A percentile compares a stretch with the other conserved stretches of the same genome.
Evolutionary conservation across 2,797 vertebrate species (phyloP).

Genomic region (Triplophysa yarkandensis): DNA sequence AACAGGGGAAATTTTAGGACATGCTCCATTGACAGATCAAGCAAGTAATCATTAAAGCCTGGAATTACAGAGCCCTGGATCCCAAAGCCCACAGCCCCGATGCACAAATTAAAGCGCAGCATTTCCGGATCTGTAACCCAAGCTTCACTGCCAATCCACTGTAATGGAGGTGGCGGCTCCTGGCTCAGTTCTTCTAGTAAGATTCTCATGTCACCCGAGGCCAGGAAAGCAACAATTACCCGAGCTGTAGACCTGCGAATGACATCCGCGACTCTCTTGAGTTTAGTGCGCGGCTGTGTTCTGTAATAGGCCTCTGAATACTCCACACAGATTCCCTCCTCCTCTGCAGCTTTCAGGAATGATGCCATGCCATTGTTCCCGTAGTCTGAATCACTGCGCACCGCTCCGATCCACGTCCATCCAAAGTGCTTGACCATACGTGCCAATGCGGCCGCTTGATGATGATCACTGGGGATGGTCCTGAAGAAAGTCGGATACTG

Average conservation of each 20-base stretch:
- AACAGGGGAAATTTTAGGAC: constrained; percentile 57
- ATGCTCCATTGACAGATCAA: constrained; percentile 58
- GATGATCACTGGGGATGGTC: constrained; percentile 71
- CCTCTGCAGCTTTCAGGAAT: constrained; percentile 38
- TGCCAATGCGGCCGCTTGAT: constrained; percentile 67
- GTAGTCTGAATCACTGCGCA: constrained; percentile 66
- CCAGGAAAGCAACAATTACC: constrained; percentile 66
- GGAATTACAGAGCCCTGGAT: constrained; percentile 66
- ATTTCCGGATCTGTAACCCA: constrained; percentile 68
- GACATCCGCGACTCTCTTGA: constrained; percentile 65
- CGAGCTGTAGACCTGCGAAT: constrained; percentile 60
- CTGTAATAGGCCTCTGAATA: constrained; percentile 53
- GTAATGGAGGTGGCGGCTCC: constrained; percentile 58
- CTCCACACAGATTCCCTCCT: constrained; percentile 58
- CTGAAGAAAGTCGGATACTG: constrained; percentile 49
- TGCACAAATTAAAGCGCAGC: constrained; percentile 57
- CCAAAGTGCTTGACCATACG: constrained; percentile 67
- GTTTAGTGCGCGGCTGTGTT: constrained; percentile 57
- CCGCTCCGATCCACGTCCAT: constrained; percentile 71
- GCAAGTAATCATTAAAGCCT: constrained; percentile 66
- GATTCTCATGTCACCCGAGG: constrained; percentile 63
- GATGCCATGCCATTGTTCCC: constrained; percentile 63
- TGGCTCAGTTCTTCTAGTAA: constrained; percentile 63
- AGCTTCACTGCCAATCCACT: constrained; percentile 71
- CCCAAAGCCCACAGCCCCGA: constrained; percentile 67